Evolutionary conservation across 1,140 invertebrate species (phyloP), one percentile per base, ranked within the genome.

Genomic region (Drosophila setifemur): DNA sequence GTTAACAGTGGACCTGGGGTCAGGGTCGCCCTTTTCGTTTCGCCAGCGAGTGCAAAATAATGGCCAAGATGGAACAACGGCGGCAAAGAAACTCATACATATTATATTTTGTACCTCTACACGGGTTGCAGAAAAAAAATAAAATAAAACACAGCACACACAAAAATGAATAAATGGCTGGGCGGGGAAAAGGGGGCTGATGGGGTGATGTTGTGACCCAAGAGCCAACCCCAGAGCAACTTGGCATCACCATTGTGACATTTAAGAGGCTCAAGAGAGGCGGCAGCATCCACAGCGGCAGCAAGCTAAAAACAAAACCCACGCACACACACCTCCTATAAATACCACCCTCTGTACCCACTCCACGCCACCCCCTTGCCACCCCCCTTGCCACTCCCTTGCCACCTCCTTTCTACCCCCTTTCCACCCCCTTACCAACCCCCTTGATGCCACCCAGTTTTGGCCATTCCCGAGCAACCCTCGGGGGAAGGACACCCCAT

Each of bases 211-310:
- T 43, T 43, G 52, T 29, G 29, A 58, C 47, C 77, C 52, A 48
- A 58, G 75, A 63, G 77, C 42, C 77, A 83, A 63, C 60, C 78
- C 77, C 78, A 54, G 64, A 73, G 77, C 52, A 44, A 70, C 68
- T 43, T 29, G 70, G 55, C 78, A 73, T 73, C 73, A 73, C 74
- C 79, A 78, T 73, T 85, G 78, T 83, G 78, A 83, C 78, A 83
- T 83, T 85, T 85, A 85, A 83, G 79, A 73, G 77, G 68, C 77
- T 78, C 77, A 57, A 58, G 79, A 83, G 78, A 82, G 78, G 39
- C 58, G 42, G 47, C 57, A 48, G 37, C 29, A n/a, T n/a, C n/a
- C n/a, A n/a, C n/a, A 54, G 28, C 23, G 44, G 53, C 23, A 39
- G 35, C 26, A 63, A 78, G 74, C 78, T 83, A 85, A 78, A 82